Evolutionary conservation across 2,797 vertebrate genomes (phyloP), one percentile per base, ranked within the genome.

Genomic region (Falco novaeseelandiae): DNA sequence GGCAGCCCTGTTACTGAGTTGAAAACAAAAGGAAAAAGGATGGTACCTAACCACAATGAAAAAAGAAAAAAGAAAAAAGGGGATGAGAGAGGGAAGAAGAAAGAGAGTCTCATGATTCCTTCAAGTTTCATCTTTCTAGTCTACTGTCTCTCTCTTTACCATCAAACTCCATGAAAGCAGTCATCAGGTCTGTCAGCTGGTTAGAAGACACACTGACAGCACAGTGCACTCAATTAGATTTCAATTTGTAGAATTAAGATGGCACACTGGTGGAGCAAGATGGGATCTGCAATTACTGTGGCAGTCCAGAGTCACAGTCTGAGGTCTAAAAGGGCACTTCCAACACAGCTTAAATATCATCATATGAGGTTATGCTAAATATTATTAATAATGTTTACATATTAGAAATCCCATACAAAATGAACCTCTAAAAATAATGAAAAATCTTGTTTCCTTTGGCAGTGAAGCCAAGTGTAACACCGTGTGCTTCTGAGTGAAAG

Each of bases 381-480:
- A 84, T 86, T n/a, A 65, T 44, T 25, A 74, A 34, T 55, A 74
- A 62, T 55, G 69, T 66, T 83, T 51, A 44, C 22, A 10, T 52
- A 69, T 72, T 80, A 91, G 69, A 93, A 91, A 95, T 21, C 3
- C 27, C 48, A 91, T 74, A 72, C 8, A 65, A 94, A 95, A 88
- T 2, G 5, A 87, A 83, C 25, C 15, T 90, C 78, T n/a, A 69
- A 65, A 91, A 78, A 57, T 34, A 90, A 55, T 6, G 6, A 65
- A 57, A 78, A 87, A 20, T 29, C 14, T 34, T 77, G 21, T 93
- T 91, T 89, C 46, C 54, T 83, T 63, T 91, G 82, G 54, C 65
- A 86, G 12, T 34, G 65, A 80, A 70, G 38, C 22, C 0, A 0
- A 72, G 63, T 34, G 11, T 57, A 93, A 83, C 26, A 46, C 29